Evolutionary conservation across 1,140 invertebrate species (phyloP).

Genomic region (Platyura marginata): DNA sequence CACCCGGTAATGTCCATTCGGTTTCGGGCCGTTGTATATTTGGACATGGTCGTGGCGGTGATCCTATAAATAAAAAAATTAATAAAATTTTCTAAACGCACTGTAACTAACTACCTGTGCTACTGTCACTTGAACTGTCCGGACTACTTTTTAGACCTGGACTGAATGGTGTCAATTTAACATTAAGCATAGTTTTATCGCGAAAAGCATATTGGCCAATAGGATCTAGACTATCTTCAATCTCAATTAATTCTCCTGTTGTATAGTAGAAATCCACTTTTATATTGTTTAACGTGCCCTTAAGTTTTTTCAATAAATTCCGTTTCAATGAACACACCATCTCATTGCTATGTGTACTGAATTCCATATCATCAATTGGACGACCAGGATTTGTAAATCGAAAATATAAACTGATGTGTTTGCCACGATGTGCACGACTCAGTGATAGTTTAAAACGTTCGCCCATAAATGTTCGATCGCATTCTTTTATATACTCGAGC

Average conservation of each 20-base stretch:
- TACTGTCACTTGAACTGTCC: conserved; percentile 34
- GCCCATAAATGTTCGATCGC: conserved; percentile 78
- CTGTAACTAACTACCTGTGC: conserved; percentile 26
- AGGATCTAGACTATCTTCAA: conserved; percentile 72
- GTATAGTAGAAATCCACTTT: conserved; percentile 75
- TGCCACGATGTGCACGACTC: conserved; percentile 57
- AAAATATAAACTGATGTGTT: conserved; percentile 71
- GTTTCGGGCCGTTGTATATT: conserved; percentile 47
- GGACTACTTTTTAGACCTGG: conserved; percentile 72
- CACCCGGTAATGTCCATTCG: conserved; percentile 78
- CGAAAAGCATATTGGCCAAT: conserved; percentile 70
- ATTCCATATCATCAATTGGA: conserved; percentile 80
- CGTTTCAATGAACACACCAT: conserved; percentile 36
- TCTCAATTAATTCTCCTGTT: conserved; percentile 76
- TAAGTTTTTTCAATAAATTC: conserved; percentile 54
- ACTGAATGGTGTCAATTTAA: conserved; percentile 64
- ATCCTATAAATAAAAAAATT: conserved; percentile 27
- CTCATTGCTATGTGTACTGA: conserved; percentile 88
- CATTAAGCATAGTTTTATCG: conserved; percentile 85
- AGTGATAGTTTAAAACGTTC: conserved; percentile 64
- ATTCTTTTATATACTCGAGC: conserved; percentile 89
- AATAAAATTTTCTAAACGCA: no score
- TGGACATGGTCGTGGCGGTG: conserved; percentile 62
- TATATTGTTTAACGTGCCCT: conserved; percentile 45
- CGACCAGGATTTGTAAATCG: conserved; percentile 79